Evolutionary conservation across 1,140 invertebrate species (phyloP).

Genomic region (Camponotus vicinus): DNA sequence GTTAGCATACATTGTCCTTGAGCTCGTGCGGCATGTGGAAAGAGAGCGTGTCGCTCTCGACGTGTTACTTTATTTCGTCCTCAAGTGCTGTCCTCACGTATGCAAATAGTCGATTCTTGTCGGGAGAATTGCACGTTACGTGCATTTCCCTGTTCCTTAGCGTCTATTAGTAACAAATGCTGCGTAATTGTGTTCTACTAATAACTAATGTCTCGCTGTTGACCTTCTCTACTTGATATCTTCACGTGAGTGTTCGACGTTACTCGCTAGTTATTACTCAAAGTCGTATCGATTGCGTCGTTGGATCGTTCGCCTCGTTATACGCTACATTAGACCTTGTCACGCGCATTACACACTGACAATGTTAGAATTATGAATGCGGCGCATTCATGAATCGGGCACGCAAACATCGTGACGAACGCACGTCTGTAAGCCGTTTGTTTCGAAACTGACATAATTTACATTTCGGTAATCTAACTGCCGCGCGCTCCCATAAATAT

Average conservation of each 20-base stretch:
- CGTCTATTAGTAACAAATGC: constrained; percentile 48
- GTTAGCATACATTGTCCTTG: constrained; percentile 40
- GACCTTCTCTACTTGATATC: constrained; percentile 58
- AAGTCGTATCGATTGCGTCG: constrained; percentile 55
- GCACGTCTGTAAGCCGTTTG: constrained; percentile 49
- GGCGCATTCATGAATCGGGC: constrained; percentile 58
- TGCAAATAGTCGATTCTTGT: constrained; percentile 10
- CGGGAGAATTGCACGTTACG: background rate
- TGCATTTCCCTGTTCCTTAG: constrained; percentile 38
- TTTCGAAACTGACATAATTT: constrained; percentile 46
- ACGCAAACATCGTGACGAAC: constrained; percentile 1
- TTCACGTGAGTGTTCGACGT: constrained; percentile 9
- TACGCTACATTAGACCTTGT: constrained; percentile 52
- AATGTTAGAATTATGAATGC: constrained; percentile 61
- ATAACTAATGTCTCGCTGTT: constrained; percentile 34
- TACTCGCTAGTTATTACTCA: constrained; percentile 15
- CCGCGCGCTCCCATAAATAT: constrained; percentile 1
- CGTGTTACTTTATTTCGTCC: constrained; percentile 31
- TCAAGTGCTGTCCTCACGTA: background rate
- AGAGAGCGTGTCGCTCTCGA: background rate
- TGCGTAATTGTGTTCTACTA: constrained; percentile 19
- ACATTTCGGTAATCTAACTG: constrained; percentile 35
- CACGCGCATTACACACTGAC: constrained; percentile 42
- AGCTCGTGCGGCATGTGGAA: background rate
- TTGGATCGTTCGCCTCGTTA: constrained; percentile 38